Evolutionary conservation across 2,888 invertebrate genomes (phyloP), one percentile per base, ranked within the genome.

Genomic region (Tenthredo scrophulariae): DNA sequence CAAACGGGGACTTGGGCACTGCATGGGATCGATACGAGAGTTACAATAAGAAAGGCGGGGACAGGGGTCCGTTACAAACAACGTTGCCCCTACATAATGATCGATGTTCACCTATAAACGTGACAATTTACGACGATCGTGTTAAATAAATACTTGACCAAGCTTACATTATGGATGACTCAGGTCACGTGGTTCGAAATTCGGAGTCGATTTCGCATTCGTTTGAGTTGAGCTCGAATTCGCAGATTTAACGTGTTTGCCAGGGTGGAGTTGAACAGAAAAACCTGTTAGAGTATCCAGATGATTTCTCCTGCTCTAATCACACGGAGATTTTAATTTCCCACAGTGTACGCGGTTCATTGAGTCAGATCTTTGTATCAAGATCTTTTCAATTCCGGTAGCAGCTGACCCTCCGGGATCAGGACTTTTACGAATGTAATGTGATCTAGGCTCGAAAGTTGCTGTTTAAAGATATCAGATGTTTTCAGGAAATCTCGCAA

Each of bases 81-180:
- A 86, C 84, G 87, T 86, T 87, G 84, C 70, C 87, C 80, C 65
- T 85, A 89, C 91, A 92, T 92, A 91, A 88, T 89, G 91, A 92
- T 92, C 84, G 74, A 79, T 85, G 86, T 86, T 87, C 89, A 80
- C 80, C 80, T 58, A 58, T 40, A 62, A 40, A 40, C 58, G 58
- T 62, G n/a, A 80, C 58, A 7, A 40, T 62, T 80, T 80, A 80
- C 62, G 80, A 80, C 37, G 18, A 40, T 80, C 40, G 58, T 37
- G 22, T 80, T 80, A 22, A 40, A 62, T 62, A 58, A 15, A 74
- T 43, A 33, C 22, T 9, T 3, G 37, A 43, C 43, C 9, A 43
- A 74, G 22, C 40, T 74, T 74, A 50, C 50, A 77, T 77, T 77
- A 77, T 77, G 50, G 50, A 77, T 77, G 77, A 77, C 29, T 13